phyloP scores from a whole-genome alignment of 2,113 vertebrate genomes.

The Sminthopsis crassicaudata region DNA sequence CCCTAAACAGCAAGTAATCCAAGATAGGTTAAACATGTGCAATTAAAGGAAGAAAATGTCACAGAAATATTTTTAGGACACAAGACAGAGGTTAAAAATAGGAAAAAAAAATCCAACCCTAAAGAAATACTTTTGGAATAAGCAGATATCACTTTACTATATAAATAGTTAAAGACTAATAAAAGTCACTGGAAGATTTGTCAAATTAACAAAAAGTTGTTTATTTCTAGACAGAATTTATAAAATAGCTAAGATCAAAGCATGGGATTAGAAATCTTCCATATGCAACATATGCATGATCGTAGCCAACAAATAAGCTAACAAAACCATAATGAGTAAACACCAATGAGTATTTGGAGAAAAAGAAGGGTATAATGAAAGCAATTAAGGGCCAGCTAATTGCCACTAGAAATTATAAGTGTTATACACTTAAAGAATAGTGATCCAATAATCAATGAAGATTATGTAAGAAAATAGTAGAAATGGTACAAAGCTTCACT shows the following conservation, averaged over 20 bases:
- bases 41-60: too few relatives aligned
- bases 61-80: not conserved
- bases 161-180: not conserved
- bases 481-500: not conserved
- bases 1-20: too few relatives aligned
- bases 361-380: not conserved
- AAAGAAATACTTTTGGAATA: not conserved
- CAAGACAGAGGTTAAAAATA: not conserved
- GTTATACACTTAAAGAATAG: not conserved
- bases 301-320: not conserved
- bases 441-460: not conserved
- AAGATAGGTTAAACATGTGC: too few relatives aligned
- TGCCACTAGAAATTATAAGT: not conserved
- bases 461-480: not conserved
- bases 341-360: not conserved
- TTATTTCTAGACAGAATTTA: not conserved
- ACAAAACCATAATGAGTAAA: not conserved
- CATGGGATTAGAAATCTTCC: not conserved
- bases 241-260: not conserved
- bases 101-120: too few relatives aligned
- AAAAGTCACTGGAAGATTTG: not conserved
- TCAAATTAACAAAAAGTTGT: not conserved
- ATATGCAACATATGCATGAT: not conserved
- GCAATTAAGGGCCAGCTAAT: not conserved
- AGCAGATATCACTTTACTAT: not conserved